These are phyloP conservation scores for Catocala nupta DNA, from an alignment of 2,888 invertebrate species.

Conservation along the genomic window DNA sequence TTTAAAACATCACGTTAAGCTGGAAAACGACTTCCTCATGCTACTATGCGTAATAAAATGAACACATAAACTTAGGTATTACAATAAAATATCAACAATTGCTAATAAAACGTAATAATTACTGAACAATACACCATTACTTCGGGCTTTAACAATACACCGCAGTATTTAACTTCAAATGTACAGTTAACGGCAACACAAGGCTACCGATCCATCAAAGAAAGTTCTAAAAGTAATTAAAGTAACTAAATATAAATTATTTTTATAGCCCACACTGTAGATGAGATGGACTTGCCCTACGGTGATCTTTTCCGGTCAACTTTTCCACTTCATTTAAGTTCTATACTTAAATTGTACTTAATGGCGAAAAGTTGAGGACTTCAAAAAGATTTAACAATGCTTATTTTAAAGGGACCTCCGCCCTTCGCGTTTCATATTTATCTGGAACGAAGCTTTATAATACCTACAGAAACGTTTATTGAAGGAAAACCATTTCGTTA, in stretches of 20 bases:
- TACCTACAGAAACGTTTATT: conserved; percentile 57
- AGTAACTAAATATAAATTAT: conserved; percentile 34
- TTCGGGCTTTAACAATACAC: background rate
- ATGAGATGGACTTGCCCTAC: conserved; percentile 33
- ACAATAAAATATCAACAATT: background rate
- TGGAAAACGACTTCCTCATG: background rate
- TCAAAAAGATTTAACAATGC: conserved; percentile 86
- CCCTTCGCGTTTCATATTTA: conserved; percentile 71
- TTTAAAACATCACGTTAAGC: no score
- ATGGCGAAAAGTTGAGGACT: conserved; percentile 82
- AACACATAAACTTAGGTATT: background rate
- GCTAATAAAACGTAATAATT: conserved; percentile 2
- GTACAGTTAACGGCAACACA: background rate
- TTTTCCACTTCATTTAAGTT: conserved; percentile 87
- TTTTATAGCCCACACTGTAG: conserved; percentile 40
- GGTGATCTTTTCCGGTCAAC: conserved; percentile 79
- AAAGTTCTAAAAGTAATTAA: conserved; percentile 17
- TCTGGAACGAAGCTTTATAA: conserved; percentile 67
- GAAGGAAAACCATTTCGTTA: conserved; percentile 54
- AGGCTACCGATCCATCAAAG: conserved; percentile 2
- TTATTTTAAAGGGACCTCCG: conserved; percentile 79
- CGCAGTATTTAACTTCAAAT: background rate
- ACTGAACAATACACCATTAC: background rate
- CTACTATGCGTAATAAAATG: background rate
- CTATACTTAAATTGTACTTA: conserved; percentile 83